These are phyloP conservation scores for Tribolium freemani DNA, from an alignment of 2,888 invertebrate species.

Conservation along the genomic window DNA sequence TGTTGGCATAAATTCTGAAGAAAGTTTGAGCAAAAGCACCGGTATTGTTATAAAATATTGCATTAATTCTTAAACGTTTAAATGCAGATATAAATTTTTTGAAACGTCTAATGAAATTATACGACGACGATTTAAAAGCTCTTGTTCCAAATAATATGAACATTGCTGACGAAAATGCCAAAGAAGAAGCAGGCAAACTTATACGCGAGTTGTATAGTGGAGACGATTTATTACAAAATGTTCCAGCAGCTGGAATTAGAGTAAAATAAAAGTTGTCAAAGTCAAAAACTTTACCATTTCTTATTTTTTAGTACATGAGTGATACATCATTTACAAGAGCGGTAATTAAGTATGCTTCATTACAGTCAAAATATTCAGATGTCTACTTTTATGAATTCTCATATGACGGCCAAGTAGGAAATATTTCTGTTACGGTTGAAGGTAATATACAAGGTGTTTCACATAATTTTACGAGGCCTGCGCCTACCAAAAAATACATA, in stretches of 20 bases:
- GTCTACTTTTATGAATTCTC: constrained; percentile 32
- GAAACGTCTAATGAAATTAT: background rate
- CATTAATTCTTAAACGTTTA: background rate
- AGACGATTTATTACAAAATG: constrained; percentile 39
- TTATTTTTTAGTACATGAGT: constrained; percentile 29
- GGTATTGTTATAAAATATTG: background rate
- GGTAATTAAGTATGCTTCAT: constrained; percentile 8
- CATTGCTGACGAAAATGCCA: background rate
- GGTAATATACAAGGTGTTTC: no score
- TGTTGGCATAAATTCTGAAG: constrained; percentile 35
- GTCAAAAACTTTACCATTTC: background rate
- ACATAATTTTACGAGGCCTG: no score
- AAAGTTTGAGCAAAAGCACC: constrained; percentile 17
- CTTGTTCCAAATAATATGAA: constrained; percentile 26
- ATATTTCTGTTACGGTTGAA: constrained; percentile 17
- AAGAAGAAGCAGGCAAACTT: background rate
- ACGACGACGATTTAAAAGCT: constrained; percentile 5
- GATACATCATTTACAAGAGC: constrained; percentile 22
- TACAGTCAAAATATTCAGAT: constrained; percentile 3
- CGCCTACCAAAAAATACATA: no score
- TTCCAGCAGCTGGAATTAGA: constrained; percentile 16
- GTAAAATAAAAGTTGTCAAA: background rate
- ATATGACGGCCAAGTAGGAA: constrained; percentile 23
- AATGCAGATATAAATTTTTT: constrained; percentile 14
- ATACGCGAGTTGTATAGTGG: constrained; percentile 4